Evolutionary conservation across 1,140 invertebrate species (phyloP).

Genomic region (Brachionus calyciflorus): DNA sequence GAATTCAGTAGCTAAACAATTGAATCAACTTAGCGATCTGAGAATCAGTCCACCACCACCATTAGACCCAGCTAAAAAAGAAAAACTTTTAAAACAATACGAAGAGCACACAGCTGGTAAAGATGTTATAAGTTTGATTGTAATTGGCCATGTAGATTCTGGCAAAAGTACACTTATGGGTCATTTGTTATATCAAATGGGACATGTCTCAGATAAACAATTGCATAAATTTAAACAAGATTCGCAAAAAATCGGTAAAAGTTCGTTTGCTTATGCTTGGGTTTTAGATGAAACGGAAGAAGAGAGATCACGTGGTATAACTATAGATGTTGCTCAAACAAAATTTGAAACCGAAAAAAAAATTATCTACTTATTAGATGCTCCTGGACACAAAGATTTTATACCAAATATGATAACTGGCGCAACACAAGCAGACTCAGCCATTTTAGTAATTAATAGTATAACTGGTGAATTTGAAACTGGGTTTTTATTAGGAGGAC

Average conservation of each 20-base stretch:
- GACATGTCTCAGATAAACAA: constrained; percentile 79
- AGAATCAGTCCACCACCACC: not conserved
- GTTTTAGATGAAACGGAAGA: constrained; percentile 98
- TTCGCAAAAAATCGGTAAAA: constrained; percentile 93
- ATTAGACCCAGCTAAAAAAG: not conserved
- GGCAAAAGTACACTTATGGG: constrained; percentile 96
- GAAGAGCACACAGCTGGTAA: constrained; percentile 65
- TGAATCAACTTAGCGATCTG: not conserved
- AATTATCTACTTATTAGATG: constrained; percentile 76
- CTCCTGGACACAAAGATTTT: constrained; percentile 93
- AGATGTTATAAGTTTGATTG: constrained; percentile 84
- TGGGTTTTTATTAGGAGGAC: constrained; percentile 92
- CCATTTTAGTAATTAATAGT: constrained; percentile 90
- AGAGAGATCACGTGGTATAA: constrained; percentile 84
- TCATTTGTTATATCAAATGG: constrained; percentile 79
- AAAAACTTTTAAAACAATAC: constrained; percentile 39
- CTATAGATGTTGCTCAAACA: constrained; percentile 92
- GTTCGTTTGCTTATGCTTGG: constrained; percentile 97
- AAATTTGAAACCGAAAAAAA: constrained; percentile 81
- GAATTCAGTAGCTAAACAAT: not conserved
- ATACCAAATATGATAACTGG: constrained; percentile 97
- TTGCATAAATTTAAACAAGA: constrained; percentile 98
- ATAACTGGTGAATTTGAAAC: constrained; percentile 93
- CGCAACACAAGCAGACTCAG: constrained; percentile 93
- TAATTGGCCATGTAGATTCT: constrained; percentile 65